Evolutionary conservation across 2,113 vertebrate species (phyloP).

Genomic region (Vireo altiloquus): DNA sequence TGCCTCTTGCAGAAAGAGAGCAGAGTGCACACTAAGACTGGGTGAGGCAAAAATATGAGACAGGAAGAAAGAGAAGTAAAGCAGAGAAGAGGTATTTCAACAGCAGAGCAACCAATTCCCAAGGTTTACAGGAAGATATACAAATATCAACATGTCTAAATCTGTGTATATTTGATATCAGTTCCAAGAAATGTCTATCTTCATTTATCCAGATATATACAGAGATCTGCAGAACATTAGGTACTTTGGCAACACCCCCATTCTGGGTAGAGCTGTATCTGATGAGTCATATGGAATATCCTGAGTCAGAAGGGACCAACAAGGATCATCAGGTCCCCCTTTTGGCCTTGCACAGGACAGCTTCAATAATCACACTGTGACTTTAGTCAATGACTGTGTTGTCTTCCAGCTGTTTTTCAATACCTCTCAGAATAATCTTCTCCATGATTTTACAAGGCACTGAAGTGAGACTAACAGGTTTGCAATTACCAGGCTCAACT

Average conservation of each 20-base stretch:
- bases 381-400: background rate
- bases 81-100: background rate
- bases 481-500: background rate
- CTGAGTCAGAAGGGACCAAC: background rate
- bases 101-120: background rate
- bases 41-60: background rate
- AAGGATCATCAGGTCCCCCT: background rate
- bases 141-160: background rate
- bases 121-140: background rate
- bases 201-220: background rate
- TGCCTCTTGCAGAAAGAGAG: background rate
- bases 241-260: background rate
- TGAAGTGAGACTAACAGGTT: background rate
- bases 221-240: background rate
- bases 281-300: background rate
- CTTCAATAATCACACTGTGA: background rate
- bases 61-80: background rate
- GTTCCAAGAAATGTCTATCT: background rate
- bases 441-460: background rate
- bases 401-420: background rate
- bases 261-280: background rate
- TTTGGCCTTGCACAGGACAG: background rate
- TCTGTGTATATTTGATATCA: background rate
- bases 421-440: background rate
- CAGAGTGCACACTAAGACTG: no score